phyloP scores from a whole-genome alignment of 2,113 vertebrate genomes.

The Plecotus auritus region DNA sequence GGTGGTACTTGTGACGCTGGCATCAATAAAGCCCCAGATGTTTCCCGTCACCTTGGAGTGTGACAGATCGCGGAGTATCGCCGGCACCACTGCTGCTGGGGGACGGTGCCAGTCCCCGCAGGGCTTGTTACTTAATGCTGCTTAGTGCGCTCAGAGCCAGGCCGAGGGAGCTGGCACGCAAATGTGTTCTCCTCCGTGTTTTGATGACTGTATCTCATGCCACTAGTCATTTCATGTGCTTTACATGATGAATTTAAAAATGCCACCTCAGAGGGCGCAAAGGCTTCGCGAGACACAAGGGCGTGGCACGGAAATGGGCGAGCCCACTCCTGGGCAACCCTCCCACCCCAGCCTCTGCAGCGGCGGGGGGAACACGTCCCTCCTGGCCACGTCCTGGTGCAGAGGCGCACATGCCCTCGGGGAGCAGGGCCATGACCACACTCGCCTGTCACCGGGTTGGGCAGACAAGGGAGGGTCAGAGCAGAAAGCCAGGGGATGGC shows the following conservation, averaged over 20 bases:
- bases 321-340: no score
- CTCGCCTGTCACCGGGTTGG: rapidly evolving
- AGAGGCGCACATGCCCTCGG: not conserved
- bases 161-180: not conserved
- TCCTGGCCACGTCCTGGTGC: not conserved
- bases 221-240: not conserved
- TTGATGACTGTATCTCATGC: not conserved
- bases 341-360: no score
- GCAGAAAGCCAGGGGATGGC: not conserved
- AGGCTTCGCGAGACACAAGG: not conserved
- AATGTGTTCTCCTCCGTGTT: not conserved
- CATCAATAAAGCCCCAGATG: not conserved
- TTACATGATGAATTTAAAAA: not conserved
- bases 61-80: not conserved
- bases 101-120: not conserved
- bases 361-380: not conserved
- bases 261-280: not conserved
- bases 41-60: not conserved
- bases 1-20: not conserved
- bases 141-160: no score
- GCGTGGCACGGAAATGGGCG: not conserved
- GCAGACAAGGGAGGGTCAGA: not conserved
- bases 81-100: not conserved
- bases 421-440: not conserved
- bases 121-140: rapidly evolving